These are phyloP conservation scores for Prosapia bicincta DNA, from an alignment of 2,888 invertebrate species.

Conservation along the genomic window DNA sequence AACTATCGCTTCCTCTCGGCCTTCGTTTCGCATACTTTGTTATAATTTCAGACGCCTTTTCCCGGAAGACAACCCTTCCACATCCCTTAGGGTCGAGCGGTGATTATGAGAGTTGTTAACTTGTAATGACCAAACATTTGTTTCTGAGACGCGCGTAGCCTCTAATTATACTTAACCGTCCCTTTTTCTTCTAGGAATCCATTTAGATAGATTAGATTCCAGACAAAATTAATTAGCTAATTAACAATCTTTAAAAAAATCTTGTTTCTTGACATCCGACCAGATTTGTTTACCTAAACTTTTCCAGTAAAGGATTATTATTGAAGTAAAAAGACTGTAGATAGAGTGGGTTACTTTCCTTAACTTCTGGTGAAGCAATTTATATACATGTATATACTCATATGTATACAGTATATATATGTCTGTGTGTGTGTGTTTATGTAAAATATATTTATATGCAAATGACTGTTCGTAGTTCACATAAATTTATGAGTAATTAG, in stretches of 20 bases:
- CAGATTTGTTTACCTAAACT: too few relatives aligned
- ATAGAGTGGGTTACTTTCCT: too few relatives aligned
- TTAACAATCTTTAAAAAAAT: background rate
- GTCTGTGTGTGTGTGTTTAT: too few relatives aligned
- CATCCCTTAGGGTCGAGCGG: background rate
- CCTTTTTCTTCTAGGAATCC: background rate
- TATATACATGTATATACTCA: too few relatives aligned
- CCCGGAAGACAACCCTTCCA: background rate
- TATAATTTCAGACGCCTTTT: constrained; percentile 5
- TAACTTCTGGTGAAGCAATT: too few relatives aligned
- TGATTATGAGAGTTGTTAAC: background rate
- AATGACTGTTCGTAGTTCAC: too few relatives aligned
- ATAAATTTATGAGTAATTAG: too few relatives aligned
- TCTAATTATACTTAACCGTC: background rate
- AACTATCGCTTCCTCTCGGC: background rate
- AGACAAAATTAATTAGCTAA: background rate
- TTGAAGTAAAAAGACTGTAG: too few relatives aligned
- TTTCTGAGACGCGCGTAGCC: background rate
- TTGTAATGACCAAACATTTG: background rate
- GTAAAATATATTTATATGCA: too few relatives aligned
- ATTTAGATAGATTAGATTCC: background rate
- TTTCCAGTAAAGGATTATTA: too few relatives aligned
- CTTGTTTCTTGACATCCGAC: too few relatives aligned
- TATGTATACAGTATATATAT: too few relatives aligned
- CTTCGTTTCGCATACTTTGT: background rate